A percentile compares a stretch with the other conserved stretches of the same genome.
Evolutionary conservation across 2,797 vertebrate genomes (phyloP).

Genomic region (Hippoglossus hippoglossus): DNA sequence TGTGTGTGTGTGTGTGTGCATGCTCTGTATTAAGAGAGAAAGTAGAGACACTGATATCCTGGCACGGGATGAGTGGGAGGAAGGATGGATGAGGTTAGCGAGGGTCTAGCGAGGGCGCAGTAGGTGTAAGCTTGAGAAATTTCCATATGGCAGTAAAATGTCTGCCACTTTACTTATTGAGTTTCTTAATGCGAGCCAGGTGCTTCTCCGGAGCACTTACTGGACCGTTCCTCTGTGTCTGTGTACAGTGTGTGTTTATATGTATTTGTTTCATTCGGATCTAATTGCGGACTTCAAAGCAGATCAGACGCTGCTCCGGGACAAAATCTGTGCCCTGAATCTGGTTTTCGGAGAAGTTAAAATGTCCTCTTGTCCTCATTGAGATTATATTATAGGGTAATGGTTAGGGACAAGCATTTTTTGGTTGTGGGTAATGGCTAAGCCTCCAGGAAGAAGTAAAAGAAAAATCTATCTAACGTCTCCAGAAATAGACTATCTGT

Average conservation of each 20-base stretch:
- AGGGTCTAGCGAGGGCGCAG: constrained; percentile 66
- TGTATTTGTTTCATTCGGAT: constrained; percentile 62
- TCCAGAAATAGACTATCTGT: constrained; percentile 34
- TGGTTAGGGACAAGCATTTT: constrained; percentile 33
- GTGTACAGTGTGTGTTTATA: constrained; percentile 44
- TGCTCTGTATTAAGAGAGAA: constrained; percentile 36
- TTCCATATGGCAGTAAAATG: constrained; percentile 86
- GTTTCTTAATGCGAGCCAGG: constrained; percentile 85
- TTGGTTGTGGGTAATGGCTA: constrained; percentile 38
- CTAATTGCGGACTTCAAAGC: constrained; percentile 57
- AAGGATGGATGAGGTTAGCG: constrained; percentile 70
- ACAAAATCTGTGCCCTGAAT: constrained; percentile 36
- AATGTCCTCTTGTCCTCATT: constrained; percentile 28
- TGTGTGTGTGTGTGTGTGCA: constrained; percentile 15
- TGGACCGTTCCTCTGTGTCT: constrained; percentile 29
- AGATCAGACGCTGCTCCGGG: constrained; percentile 37
- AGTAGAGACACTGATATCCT: constrained; percentile 61
- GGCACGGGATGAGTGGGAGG: constrained; percentile 72
- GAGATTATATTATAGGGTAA: constrained; percentile 44
- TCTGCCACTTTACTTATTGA: constrained; percentile 87
- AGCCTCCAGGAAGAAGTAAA: constrained; percentile 4
- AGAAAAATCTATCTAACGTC: constrained; percentile 10
- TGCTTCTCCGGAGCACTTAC: constrained; percentile 67
- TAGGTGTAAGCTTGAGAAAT: constrained; percentile 81
- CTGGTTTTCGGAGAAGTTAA: constrained; percentile 32